Evolutionary conservation across 2,888 invertebrate genomes (phyloP), one percentile per base, ranked within the genome.

Genomic region (Clepsis dumicolana): DNA sequence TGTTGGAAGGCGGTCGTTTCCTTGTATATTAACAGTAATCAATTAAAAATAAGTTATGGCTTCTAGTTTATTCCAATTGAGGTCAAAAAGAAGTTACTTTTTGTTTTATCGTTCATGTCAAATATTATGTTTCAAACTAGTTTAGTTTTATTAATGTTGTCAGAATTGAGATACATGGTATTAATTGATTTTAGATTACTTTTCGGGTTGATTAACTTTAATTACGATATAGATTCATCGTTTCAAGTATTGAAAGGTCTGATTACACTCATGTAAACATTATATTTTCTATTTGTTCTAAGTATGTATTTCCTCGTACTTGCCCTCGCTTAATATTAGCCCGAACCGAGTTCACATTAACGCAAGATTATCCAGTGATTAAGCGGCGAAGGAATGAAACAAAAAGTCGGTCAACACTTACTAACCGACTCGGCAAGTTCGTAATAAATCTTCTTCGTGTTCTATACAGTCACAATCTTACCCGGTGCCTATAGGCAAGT

Each of bases 361-460:
- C 77, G 72, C 80, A 78, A 87, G 87, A 91, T 90, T 87, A 86
- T 85, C 81, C 81, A 83, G 87, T 90, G 90, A 92, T 92, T 91
- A 92, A 91, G 87, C 86, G 84, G 81, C 78, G 78, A 82, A 80
- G 79, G 85, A 85, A 84, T 83, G 83, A 85, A 89, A 90, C 88
- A 92, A 92, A 91, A 91, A 90, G 86, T 84, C 81, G 76, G 77
- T 73, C 81, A 83, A 82, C 84, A 84, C 86, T 89, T 85, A 89
- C 89, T 86, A 86, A 89, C 86, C 85, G 86, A 88, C 82, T 83
- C 86, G 84, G 87, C 82, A 86, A 88, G 87, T 86, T 88, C 81
- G 88, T 87, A 84, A 92, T 92, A 93, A 92, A 93, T 93, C 92
- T 91, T 84, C 79, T n/a, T n/a, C 79, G 81, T 78, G 78, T 79